Base-by-base conservation (phyloP, 2,888 invertebrate genomes). In the Folsomia candida region DNA sequence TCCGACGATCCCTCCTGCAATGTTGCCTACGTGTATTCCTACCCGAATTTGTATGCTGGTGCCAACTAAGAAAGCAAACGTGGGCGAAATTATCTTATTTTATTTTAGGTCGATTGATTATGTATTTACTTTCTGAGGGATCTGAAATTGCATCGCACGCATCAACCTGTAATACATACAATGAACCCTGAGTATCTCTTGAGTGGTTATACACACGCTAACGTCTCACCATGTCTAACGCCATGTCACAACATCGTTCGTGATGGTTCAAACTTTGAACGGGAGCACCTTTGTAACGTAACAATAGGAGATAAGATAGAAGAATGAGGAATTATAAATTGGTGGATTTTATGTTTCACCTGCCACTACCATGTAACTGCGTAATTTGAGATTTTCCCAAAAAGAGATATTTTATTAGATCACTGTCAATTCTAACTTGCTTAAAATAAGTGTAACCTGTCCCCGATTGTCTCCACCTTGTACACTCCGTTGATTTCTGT, bases 321-420 rank as follows among this genome's bases (percentile, higher is more conserved):
- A 47, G 47, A 11, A 47, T 47, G 18, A 11, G 47, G 9, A 47
- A 11, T 9, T 47, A 26, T 62, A 9, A 2, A 62, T 62, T 62
- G 14, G 62, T 29, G 6, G 29, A 20, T 62, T 28, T 20, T 3
- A 27, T 60, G 20, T 37, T 24, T 54, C 51, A 64, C 63, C 97
- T 0, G 94, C 92, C 0, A 97, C 97, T 0, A 97, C 94, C 97
- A 98, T 97, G 83, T 97, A 98, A 0, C 97, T 97, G n/a, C n/a
- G n/a, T n/a, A n/a, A n/a, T n/a, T n/a, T n/a, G n/a, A n/a, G n/a
- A n/a, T n/a, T n/a, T n/a, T n/a, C n/a, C n/a, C n/a, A n/a, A n/a
- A n/a, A n/a, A n/a, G n/a, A n/a, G n/a, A n/a, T n/a, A n/a, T n/a
- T n/a, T n/a, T n/a, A n/a, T n/a, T n/a, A n/a, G n/a, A n/a, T n/a